Conservation (phyloP, 2,888 invertebrate genomes). For the Morpho achilles region DNA sequence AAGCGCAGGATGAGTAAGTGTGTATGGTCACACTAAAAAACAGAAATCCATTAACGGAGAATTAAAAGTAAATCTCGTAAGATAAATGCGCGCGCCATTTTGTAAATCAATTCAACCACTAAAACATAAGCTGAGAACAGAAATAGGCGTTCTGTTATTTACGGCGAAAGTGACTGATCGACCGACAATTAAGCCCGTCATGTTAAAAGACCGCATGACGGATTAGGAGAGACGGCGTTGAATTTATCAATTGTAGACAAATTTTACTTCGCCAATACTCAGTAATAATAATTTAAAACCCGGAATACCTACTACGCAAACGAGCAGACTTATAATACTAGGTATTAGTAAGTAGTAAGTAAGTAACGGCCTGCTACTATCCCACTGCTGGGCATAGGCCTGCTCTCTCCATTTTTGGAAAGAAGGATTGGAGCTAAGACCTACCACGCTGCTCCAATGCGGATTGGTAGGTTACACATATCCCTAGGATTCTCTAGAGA, state of each 20-base stretch:
- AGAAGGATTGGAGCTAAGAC: too few species aligned
- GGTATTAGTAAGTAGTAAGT: too few species aligned
- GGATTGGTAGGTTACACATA: too few species aligned
- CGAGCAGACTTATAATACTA: too few species aligned
- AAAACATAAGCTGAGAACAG: constrained; percentile 9
- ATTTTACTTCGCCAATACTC: constrained; percentile 13
- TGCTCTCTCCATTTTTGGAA: too few species aligned
- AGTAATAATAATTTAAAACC: too few species aligned
- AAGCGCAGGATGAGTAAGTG: neutral
- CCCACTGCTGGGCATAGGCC: too few species aligned
- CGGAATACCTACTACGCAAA: too few species aligned
- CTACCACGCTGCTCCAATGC: too few species aligned
- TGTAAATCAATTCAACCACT: constrained; percentile 12
- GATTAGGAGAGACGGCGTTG: constrained; percentile 21
- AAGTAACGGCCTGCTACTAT: too few species aligned
- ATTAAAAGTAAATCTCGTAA: constrained; percentile 9
- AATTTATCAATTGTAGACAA: constrained; percentile 21
- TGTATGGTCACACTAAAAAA: neutral
- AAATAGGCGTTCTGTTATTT: constrained; percentile 23
- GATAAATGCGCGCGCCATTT: constrained; percentile 7
- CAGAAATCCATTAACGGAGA: constrained; percentile 2
- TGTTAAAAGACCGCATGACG: constrained; percentile 27
- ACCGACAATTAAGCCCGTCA: constrained; percentile 24
- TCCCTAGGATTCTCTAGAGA: too few species aligned
- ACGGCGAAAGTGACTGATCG: constrained; percentile 26